Evolutionary conservation across 2,797 vertebrate species (phyloP).

Genomic region (Pteropus rufus): DNA sequence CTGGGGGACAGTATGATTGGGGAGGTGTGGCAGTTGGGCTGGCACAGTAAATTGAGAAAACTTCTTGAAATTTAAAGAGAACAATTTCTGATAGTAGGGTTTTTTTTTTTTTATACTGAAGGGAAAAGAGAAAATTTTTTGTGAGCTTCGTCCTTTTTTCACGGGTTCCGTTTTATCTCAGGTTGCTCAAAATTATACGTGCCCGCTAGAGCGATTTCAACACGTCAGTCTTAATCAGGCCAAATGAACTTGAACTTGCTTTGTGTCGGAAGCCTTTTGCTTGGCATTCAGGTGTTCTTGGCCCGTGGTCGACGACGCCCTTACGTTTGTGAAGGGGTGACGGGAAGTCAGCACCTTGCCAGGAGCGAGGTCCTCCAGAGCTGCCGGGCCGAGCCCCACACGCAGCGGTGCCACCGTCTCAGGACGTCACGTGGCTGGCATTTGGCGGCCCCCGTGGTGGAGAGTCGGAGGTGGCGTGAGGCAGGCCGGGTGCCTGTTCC

Average conservation of each 20-base stretch:
- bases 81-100: background rate
- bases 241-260: background rate
- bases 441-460: rapidly evolving
- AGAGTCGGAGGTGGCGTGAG: no score
- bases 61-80: background rate
- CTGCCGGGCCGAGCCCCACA: no score
- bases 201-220: background rate
- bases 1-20: background rate
- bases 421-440: background rate
- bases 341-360: background rate
- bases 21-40: background rate
- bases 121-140: background rate
- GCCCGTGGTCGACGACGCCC: background rate
- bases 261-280: background rate
- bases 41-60: background rate
- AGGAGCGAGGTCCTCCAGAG: no score
- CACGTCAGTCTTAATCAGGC: background rate
- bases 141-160: background rate
- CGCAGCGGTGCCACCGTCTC: background rate
- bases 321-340: background rate
- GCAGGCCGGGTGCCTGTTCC: no score
- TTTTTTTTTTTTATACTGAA: background rate
- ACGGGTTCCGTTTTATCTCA: background rate
- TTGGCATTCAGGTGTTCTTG: background rate
- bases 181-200: background rate